phyloP scores from a whole-genome alignment of 2,888 invertebrate genomes.

The Ryuthela nishihirai region DNA sequence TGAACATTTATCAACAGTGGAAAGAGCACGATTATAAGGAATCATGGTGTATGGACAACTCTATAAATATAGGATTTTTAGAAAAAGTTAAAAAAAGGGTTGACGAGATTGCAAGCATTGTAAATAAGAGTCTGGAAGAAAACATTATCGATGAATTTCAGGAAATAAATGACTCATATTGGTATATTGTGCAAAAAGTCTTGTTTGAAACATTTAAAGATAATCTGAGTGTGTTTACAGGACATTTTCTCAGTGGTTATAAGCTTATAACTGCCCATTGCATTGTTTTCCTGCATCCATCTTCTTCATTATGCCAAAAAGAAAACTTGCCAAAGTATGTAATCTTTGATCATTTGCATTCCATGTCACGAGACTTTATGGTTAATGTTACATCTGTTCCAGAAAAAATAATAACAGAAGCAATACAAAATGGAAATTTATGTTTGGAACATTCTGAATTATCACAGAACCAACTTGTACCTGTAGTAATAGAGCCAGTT shows the following conservation, averaged over 20 bases:
- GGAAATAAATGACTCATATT: background rate
- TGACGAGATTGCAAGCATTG: constrained; percentile 4
- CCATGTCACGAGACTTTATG: background rate
- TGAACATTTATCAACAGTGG: constrained; percentile 14
- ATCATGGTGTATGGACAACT: constrained; percentile 13
- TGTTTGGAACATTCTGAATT: constrained; percentile 10
- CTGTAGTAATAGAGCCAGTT: constrained; percentile 11
- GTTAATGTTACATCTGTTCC: constrained; percentile 14
- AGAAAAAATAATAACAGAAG: constrained; percentile 1
- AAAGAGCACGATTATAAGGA: constrained; percentile 1
- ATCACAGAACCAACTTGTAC: constrained; percentile 7
- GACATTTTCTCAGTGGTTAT: constrained; percentile 17
- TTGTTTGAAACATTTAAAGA: constrained; percentile 24
- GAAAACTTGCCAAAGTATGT: constrained; percentile 19
- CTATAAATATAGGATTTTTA: constrained; percentile 1
- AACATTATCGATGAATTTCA: constrained; percentile 7
- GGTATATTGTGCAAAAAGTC: constrained; percentile 1
- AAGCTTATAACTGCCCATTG: constrained; percentile 5
- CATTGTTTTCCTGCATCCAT: constrained; percentile 5
- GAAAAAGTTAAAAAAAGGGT: constrained; percentile 3
- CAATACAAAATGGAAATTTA: background rate
- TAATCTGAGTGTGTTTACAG: constrained; percentile 25
- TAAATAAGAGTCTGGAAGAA: constrained; percentile 2
- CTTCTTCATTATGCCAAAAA: constrained; percentile 9
- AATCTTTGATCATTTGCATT: constrained; percentile 14